Percentiles rank a stretch among this genome's conserved stretches.
phyloP scores from a whole-genome alignment of 2,797 vertebrate species.

The Hoplostethus mediterraneus region DNA sequence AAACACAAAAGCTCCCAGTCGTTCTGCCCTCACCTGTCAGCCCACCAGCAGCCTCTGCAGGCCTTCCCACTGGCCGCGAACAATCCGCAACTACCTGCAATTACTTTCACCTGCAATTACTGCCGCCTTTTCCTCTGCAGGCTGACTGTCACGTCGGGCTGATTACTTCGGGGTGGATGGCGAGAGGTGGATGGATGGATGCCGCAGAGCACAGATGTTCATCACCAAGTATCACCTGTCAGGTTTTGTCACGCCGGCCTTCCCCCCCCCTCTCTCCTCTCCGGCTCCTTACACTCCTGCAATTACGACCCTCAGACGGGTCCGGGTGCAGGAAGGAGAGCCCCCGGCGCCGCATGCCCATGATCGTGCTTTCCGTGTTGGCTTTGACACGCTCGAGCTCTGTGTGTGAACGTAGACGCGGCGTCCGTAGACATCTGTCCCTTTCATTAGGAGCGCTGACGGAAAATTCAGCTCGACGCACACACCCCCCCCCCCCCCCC shows the following conservation, averaged over 20 bases:
- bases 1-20: not conserved
- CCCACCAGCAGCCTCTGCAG: not conserved
- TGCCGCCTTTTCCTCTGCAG: conserved; percentile 38
- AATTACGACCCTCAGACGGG: conserved; percentile 24
- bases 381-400: too few species aligned
- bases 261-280: not conserved
- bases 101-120: conserved; percentile 68
- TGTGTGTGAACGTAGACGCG: too few species aligned
- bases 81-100: conserved; percentile 60
- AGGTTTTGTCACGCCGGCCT: conserved; percentile 18
- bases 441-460: too few species aligned
- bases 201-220: conserved; percentile 12
- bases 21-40: conserved; percentile 5
- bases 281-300: conserved; percentile 11
- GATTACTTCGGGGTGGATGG: not conserved
- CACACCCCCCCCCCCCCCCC: too few species aligned
- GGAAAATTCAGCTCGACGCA: too few species aligned
- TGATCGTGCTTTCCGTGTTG: not conserved
- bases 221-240: conserved; percentile 41
- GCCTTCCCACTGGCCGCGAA: conserved; percentile 5
- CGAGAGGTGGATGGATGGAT: not conserved
- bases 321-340: too few species aligned
- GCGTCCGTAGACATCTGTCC: too few species aligned
- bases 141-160: conserved; percentile 24
- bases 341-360: not conserved